Conservation (phyloP, 1,140 invertebrate genomes). For the Drosophila murphyi region DNA sequence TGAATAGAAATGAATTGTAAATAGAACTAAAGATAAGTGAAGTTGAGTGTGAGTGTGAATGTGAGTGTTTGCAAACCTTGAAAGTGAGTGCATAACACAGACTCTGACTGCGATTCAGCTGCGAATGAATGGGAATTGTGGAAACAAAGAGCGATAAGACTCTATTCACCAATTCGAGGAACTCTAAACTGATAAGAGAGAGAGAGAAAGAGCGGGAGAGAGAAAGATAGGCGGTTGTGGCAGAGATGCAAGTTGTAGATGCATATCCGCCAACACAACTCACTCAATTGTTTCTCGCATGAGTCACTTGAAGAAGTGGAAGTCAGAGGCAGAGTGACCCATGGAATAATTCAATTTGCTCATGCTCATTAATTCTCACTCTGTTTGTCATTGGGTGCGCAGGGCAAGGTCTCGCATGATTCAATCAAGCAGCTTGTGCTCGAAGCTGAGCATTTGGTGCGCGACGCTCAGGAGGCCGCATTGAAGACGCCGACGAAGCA, state of each 20-base stretch:
- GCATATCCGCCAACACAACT: conserved; percentile 23
- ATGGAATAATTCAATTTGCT: conserved; percentile 51
- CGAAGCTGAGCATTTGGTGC: conserved; percentile 84
- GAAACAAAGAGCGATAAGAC: background rate
- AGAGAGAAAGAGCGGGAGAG: background rate
- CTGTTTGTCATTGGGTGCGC: conserved; percentile 11
- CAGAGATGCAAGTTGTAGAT: background rate
- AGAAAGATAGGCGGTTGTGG: background rate
- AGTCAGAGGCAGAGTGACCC: background rate
- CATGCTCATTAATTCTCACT: conserved; percentile 63
- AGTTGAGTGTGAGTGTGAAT: conserved; percentile 14
- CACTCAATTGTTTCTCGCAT: conserved; percentile 29
- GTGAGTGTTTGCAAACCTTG: conserved; percentile 9
- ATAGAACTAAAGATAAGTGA: conserved; percentile 36
- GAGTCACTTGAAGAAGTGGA: conserved; percentile 23
- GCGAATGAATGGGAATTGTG: background rate
- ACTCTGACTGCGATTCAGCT: no score
- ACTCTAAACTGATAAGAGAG: conserved; percentile 1
- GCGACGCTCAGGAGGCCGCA: conserved; percentile 77
- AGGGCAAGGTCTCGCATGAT: conserved; percentile 84
- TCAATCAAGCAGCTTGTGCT: conserved; percentile 84
- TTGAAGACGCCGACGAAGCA: conserved; percentile 83
- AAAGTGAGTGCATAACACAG: conserved; percentile 13
- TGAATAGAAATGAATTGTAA: conserved; percentile 42
- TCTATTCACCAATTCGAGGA: background rate